Evolutionary conservation across 2,888 invertebrate genomes (phyloP).

Genomic region (Caenorhabditis wallacei): DNA sequence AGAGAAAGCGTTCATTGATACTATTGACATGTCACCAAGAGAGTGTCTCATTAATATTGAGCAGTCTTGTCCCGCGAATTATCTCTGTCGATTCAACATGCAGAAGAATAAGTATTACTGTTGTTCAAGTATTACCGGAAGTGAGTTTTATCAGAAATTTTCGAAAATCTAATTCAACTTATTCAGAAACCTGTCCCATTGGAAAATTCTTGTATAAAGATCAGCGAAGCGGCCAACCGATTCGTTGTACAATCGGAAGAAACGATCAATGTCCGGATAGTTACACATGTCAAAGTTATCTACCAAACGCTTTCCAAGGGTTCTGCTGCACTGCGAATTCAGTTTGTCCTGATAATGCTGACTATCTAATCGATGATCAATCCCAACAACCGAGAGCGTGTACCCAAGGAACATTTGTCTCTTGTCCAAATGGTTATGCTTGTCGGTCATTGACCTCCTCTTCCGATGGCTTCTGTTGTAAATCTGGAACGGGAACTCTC

Average conservation of each 20-base stretch:
- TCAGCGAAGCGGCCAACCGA: slow-evolving; percentile 57
- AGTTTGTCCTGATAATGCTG: slow-evolving; percentile 74
- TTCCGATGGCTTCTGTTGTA: slow-evolving; percentile 74
- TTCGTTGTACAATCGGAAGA: slow-evolving; percentile 74
- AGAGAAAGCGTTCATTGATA: slow-evolving; percentile 79
- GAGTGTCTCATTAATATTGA: slow-evolving; percentile 76
- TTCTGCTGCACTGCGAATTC: slow-evolving; percentile 73
- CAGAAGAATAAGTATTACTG: slow-evolving; percentile 76
- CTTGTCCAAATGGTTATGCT: slow-evolving; percentile 72
- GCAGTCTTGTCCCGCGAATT: slow-evolving; percentile 73
- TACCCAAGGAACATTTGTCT: slow-evolving; percentile 74
- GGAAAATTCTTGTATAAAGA: slow-evolving; percentile 75
- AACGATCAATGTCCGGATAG: slow-evolving; percentile 74
- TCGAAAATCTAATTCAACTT: too few species aligned
- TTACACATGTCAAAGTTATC: slow-evolving; percentile 71
- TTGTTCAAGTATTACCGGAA: slow-evolving; percentile 70
- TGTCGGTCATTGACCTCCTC: slow-evolving; percentile 67
- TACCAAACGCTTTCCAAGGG: slow-evolving; percentile 73
- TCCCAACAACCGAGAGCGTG: slow-evolving; percentile 72
- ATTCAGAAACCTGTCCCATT: slow-evolving; percentile 74
- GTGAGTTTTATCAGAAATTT: slow-evolving; percentile 58
- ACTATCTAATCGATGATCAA: slow-evolving; percentile 72
- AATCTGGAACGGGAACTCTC: slow-evolving; percentile 51
- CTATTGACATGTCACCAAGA: slow-evolving; percentile 71
- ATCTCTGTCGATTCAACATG: slow-evolving; percentile 74